Evolutionary conservation across 2,113 vertebrate genomes (phyloP), one percentile per base, ranked within the genome.

Genomic region (Scomber colias): DNA sequence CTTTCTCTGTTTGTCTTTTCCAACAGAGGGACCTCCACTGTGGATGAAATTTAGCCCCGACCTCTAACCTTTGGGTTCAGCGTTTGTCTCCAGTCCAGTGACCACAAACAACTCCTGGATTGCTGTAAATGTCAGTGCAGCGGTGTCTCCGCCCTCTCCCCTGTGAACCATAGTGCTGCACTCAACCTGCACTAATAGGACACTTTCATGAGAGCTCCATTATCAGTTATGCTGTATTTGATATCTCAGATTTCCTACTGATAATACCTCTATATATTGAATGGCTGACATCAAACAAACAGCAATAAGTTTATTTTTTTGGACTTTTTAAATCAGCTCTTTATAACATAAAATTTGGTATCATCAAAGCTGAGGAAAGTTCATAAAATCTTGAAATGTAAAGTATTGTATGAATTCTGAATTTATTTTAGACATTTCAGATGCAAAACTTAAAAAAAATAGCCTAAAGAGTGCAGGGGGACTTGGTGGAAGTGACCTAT

Each of bases 51-150:
- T 92, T 90, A 92, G 93, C 77, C 80, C 59, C 84, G 76, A 91
- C 92, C 92, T 87, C 66, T 87, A 83, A 92, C 87, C 91, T 80
- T 60, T 65, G 72, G 85, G 92, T 90, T 87, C 91, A 89, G 77
- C 84, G 35, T 92, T 94, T 93, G 90, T 92, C 92, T 93, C 81
- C 92, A 94, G 91, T 89, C 92, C 91, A 93, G 83, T 93, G 90
- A 94, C 91, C 93, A 92, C 92, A 92, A 92, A 93, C 90, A 93
- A 88, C 90, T 91, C 88, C 83, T 87, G 89, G 82, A 90, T 89
- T 92, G 90, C 92, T 93, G 93, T 86, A 94, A 95, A 95, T 93
- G 94, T 94, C 93, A 94, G 73, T 79, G 81, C 84, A 75, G 89
- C 75, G 71, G 76, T 62, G 84, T 85, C 78, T 77, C 87, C 83